A percentile compares a stretch with the other conserved stretches of the same genome.
Evolutionary conservation across 2,113 vertebrate species (phyloP).

Genomic region (Callionymus lyra): DNA sequence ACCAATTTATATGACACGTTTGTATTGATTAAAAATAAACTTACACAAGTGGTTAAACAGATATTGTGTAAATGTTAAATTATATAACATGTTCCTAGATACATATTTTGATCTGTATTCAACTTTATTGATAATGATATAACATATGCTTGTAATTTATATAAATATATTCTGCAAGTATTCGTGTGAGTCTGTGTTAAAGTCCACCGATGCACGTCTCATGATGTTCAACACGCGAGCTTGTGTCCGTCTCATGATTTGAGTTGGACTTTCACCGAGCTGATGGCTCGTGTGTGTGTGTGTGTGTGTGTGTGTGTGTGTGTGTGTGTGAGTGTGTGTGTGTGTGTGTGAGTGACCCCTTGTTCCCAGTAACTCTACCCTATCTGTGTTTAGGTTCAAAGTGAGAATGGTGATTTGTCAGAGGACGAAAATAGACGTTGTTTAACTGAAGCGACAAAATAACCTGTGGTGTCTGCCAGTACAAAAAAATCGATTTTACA

Average conservation of each 20-base stretch:
- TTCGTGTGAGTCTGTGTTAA: constrained; percentile 18
- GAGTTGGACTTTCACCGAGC: constrained; percentile 38
- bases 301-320: constrained; percentile 2
- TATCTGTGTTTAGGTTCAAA: constrained; percentile 43
- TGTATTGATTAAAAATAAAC: no score
- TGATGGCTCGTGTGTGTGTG: constrained; percentile 1
- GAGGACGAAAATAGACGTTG: constrained; percentile 38
- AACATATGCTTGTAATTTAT: no score
- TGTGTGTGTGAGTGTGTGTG: constrained; percentile 3
- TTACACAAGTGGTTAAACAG: no score
- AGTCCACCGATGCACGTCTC: constrained; percentile 41
- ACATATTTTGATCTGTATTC: no score
- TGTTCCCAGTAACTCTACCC: neutral
- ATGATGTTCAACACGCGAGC: constrained; percentile 27
- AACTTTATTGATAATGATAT: no score
- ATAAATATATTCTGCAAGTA: no score
- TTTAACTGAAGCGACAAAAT: constrained; percentile 10
- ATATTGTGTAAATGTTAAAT: no score
- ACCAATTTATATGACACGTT: no score
- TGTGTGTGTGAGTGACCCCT: neutral
- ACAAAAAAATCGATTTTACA: neutral
- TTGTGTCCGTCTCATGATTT: constrained; percentile 29
- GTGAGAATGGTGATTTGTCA: constrained; percentile 3
- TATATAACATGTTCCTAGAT: no score
- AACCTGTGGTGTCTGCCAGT: neutral